Percentiles rank a stretch among this genome's conserved stretches.
phyloP scores from a whole-genome alignment of 2,113 vertebrate species.

The Boulengeromyrus knoepffleri region DNA sequence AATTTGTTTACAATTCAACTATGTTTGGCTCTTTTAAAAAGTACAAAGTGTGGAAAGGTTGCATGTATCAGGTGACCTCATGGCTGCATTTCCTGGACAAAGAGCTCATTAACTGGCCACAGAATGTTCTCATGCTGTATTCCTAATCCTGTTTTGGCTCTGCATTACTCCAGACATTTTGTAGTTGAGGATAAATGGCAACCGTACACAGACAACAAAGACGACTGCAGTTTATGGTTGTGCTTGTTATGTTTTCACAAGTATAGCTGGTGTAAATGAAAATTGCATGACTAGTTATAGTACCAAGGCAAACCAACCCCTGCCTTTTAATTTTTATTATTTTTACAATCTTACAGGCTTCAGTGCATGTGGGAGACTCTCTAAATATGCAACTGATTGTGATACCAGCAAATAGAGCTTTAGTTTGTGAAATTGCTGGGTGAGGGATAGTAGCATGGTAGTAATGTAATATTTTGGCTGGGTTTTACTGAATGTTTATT shows the following conservation, averaged over 20 bases:
- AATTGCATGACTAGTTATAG: not conserved
- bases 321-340: not conserved
- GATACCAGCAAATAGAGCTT: not conserved
- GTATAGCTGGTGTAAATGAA: not conserved
- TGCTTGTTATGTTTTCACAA: not conserved
- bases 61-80: not conserved
- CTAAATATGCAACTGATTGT: not conserved
- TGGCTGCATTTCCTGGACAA: not conserved
- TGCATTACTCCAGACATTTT: not conserved
- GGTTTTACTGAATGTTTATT: not conserved
- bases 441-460: not conserved
- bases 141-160: not conserved
- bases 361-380: not conserved
- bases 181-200: not conserved
- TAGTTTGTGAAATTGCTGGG: not conserved
- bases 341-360: not conserved
- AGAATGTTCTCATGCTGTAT: not conserved
- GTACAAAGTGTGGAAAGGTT: not conserved
- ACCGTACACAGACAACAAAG: not conserved
- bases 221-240: not conserved
- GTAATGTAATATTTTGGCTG: not conserved
- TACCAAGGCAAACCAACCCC: not conserved
- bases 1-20: not conserved
- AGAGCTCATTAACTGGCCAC: not conserved
- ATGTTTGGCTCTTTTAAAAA: not conserved